These are phyloP conservation scores for Brachyopa scutellaris DNA, from an alignment of 2,888 invertebrate species.

Conservation along the genomic window DNA sequence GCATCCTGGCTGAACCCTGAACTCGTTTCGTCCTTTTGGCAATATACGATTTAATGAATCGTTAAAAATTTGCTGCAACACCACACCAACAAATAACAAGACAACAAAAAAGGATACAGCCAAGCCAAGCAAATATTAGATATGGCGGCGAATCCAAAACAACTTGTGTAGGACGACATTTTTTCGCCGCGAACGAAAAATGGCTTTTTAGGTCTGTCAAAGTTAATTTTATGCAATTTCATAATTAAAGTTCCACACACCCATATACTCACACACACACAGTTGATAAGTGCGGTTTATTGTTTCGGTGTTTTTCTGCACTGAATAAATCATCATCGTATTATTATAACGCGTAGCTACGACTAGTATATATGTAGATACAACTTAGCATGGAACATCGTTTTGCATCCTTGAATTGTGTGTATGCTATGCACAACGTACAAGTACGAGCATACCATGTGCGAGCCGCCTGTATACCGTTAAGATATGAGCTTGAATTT, in stretches of 20 bases:
- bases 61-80: constrained; percentile 69
- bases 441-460: neutral
- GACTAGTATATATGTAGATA: too few species aligned
- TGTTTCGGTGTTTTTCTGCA: constrained; percentile 54
- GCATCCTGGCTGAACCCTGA: constrained; percentile 65
- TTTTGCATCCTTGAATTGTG: constrained; percentile 54
- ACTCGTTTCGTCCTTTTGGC: constrained; percentile 70
- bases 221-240: constrained; percentile 72
- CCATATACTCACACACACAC: too few species aligned
- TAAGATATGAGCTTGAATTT: constrained; percentile 26
- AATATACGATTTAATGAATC: constrained; percentile 71
- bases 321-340: constrained; percentile 67
- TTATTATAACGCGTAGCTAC: constrained; percentile 6
- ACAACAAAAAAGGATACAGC: constrained; percentile 2
- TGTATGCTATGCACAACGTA: neutral
- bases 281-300: constrained; percentile 54
- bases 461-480: neutral
- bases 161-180: constrained; percentile 28
- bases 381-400: neutral
- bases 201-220: constrained; percentile 51
- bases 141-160: constrained; percentile 19
- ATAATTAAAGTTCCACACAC: constrained; percentile 71
- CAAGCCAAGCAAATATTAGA: neutral
- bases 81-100: constrained; percentile 44
- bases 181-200: constrained; percentile 59